Conservation (phyloP, 2,113 vertebrate genomes). For the Strix uralensis region DNA sequence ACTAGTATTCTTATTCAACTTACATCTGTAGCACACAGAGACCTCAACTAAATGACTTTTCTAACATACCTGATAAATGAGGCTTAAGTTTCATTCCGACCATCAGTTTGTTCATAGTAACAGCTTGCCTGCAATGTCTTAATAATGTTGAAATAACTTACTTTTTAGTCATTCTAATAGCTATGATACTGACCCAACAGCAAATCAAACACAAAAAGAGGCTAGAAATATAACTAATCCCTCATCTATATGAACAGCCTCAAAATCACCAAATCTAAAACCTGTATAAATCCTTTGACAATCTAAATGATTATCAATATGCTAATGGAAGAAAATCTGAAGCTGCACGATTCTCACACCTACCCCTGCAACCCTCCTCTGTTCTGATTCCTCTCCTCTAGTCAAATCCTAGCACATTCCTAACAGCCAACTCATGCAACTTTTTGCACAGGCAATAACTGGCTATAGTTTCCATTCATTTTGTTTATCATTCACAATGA, state of each 20-base stretch:
- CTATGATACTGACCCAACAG: background rate
- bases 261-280: background rate
- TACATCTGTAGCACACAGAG: background rate
- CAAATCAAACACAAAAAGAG: background rate
- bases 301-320: background rate
- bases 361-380: background rate
- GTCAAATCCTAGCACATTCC: background rate
- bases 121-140: background rate
- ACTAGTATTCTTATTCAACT: background rate
- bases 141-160: background rate
- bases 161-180: background rate
- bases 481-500: background rate
- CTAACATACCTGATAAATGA: background rate
- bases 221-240: background rate
- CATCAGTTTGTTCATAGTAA: background rate
- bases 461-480: background rate
- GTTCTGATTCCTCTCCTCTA: background rate
- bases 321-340: background rate
- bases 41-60: background rate
- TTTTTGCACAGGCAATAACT: background rate
- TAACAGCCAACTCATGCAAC: accelerated
- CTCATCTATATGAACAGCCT: background rate
- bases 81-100: background rate
- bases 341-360: background rate
- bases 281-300: background rate